These are phyloP conservation scores for Ceratitis capitata DNA, from an alignment of 1,140 invertebrate genomes.

Conservation along the genomic window DNA sequence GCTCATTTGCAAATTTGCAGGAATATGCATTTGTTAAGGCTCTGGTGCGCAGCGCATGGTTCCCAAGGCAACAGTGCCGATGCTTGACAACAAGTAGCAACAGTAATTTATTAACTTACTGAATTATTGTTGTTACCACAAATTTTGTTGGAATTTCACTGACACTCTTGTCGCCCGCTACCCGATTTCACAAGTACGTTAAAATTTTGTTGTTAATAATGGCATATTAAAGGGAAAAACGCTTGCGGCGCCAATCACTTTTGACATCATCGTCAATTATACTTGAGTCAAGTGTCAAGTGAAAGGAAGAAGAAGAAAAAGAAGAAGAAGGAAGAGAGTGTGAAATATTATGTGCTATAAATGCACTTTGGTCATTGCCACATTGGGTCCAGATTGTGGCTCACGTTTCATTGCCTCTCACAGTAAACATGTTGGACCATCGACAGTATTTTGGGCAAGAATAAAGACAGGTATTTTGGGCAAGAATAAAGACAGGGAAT, in stretches of 20 bases:
- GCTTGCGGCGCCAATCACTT: slow-evolving; percentile 34
- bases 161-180: background rate
- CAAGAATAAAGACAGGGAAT: no score
- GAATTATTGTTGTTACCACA: slow-evolving; percentile 24
- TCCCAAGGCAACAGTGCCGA: background rate
- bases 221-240: background rate
- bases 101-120: background rate
- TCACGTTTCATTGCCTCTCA: no score
- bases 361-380: background rate
- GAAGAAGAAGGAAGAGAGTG: no score
- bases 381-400: background rate
- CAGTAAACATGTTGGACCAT: no score
- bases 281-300: slow-evolving; percentile 7
- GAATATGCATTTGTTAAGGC: background rate
- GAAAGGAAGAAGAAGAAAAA: background rate
- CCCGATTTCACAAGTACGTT: background rate
- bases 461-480: no score
- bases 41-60: background rate
- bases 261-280: slow-evolving; percentile 35
- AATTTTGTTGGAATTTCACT: slow-evolving; percentile 32
- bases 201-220: slow-evolving; percentile 18
- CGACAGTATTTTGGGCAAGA: no score
- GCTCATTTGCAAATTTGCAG: slow-evolving; percentile 35
- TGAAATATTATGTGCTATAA: background rate
- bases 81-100: background rate